Conservation (phyloP, 2,113 vertebrate species). For the Brienomyrus brachyistius region DNA sequence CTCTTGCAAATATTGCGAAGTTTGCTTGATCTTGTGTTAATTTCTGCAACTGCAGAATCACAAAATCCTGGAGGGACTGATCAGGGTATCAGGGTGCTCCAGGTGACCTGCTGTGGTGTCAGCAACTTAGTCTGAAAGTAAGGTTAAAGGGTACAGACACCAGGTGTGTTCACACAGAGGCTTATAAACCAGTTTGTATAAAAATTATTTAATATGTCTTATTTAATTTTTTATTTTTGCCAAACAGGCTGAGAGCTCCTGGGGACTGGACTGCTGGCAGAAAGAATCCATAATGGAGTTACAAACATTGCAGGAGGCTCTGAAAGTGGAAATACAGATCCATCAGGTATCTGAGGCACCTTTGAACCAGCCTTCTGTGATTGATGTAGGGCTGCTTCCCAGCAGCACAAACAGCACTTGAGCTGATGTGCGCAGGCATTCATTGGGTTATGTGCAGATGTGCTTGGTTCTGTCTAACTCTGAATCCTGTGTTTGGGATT, state of each 20-base stretch:
- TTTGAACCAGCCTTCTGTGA: background rate
- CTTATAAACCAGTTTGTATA: background rate
- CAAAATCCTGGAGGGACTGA: background rate
- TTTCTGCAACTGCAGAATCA: background rate
- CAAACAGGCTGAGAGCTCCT: slow-evolving; percentile 55
- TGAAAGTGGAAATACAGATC: slow-evolving; percentile 99
- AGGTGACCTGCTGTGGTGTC: background rate
- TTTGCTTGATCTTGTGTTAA: background rate
- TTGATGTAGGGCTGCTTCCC: background rate
- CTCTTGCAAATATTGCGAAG: background rate
- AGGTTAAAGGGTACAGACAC: background rate
- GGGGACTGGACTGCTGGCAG: slow-evolving; percentile 55
- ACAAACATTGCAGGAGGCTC: slow-evolving; percentile 96
- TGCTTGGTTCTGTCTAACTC: background rate
- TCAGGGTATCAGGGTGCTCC: background rate
- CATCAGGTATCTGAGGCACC: slow-evolving; percentile 77
- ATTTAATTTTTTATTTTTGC: background rate
- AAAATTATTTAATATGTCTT: background rate
- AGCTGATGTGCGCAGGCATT: background rate
- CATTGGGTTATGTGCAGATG: background rate
- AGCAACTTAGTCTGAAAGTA: background rate
- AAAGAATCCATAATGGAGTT: slow-evolving; percentile 89
- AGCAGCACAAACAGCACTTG: background rate
- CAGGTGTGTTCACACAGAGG: background rate
- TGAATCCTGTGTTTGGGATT: background rate